Conservation (phyloP, 2,113 vertebrate genomes). For the Neopipo cinnamomea region DNA sequence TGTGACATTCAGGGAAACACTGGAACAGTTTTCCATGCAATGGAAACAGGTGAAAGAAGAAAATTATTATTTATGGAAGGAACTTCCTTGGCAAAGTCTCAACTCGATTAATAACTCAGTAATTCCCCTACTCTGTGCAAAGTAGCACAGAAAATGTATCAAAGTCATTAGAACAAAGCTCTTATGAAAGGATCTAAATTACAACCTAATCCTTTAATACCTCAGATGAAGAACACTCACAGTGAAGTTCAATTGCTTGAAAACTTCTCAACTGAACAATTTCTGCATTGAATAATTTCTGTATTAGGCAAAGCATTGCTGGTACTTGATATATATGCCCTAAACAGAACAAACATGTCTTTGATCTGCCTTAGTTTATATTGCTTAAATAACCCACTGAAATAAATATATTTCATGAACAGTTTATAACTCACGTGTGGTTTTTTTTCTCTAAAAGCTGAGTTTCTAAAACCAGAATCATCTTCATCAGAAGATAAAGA, state of each 20-base stretch:
- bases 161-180: neutral
- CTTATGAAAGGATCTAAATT: neutral
- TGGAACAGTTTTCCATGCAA: neutral
- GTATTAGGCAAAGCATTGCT: neutral
- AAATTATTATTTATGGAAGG: neutral
- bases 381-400: neutral
- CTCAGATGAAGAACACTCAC: neutral
- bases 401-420: neutral
- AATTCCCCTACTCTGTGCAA: neutral
- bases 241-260: neutral
- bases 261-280: neutral
- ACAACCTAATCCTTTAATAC: conserved; percentile 38
- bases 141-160: neutral
- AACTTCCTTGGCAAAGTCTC: neutral
- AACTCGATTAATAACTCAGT: neutral
- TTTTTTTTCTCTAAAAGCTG: neutral
- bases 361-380: neutral
- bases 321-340: neutral
- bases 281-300: neutral
- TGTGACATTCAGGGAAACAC: neutral
- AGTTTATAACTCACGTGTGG: neutral
- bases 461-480: neutral
- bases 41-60: neutral
- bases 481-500: neutral
- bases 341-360: neutral